Percentiles rank a stretch among this genome's conserved stretches.
These are phyloP conservation scores for Onychostoma macrolepis DNA, from an alignment of 2,113 vertebrate genomes.

Conservation along the genomic window DNA sequence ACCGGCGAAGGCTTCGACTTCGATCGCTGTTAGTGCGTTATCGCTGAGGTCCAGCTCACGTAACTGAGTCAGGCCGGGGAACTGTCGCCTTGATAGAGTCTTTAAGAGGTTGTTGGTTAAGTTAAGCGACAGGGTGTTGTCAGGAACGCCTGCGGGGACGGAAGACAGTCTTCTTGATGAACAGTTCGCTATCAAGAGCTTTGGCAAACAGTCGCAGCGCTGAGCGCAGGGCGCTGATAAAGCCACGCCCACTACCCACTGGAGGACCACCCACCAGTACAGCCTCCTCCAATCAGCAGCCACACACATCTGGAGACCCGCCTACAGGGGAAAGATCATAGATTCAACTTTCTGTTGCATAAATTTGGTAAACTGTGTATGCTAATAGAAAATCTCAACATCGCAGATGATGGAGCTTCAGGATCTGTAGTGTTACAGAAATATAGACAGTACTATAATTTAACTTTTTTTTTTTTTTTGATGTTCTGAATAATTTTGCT, in stretches of 20 bases:
- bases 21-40: slow-evolving; percentile 79
- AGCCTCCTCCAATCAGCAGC: slow-evolving; percentile 60
- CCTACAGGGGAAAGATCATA: slow-evolving; percentile 53
- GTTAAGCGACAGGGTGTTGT: slow-evolving; percentile 74
- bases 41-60: slow-evolving; percentile 83
- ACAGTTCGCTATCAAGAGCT: slow-evolving; percentile 76
- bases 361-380: too few species aligned
- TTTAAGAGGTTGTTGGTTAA: slow-evolving; percentile 81
- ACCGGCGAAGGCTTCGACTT: slow-evolving; percentile 80
- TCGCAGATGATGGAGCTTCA: too few species aligned
- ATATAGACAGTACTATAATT: too few species aligned
- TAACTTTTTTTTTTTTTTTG: too few species aligned
- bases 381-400: not conserved
- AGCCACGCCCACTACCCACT: slow-evolving; percentile 62
- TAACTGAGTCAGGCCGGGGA: slow-evolving; percentile 74
- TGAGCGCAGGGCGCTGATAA: slow-evolving; percentile 71
- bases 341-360: not conserved
- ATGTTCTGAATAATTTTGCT: too few species aligned
- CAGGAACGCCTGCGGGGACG: slow-evolving; percentile 73
- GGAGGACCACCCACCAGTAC: slow-evolving; percentile 66
- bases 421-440: too few species aligned
- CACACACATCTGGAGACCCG: slow-evolving; percentile 72
- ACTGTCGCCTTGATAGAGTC: slow-evolving; percentile 74
- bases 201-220: slow-evolving; percentile 74
- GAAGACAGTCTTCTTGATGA: slow-evolving; percentile 68